Conservation (phyloP, 2,797 vertebrate genomes). For the Tenualosa thibaudeaui region DNA sequence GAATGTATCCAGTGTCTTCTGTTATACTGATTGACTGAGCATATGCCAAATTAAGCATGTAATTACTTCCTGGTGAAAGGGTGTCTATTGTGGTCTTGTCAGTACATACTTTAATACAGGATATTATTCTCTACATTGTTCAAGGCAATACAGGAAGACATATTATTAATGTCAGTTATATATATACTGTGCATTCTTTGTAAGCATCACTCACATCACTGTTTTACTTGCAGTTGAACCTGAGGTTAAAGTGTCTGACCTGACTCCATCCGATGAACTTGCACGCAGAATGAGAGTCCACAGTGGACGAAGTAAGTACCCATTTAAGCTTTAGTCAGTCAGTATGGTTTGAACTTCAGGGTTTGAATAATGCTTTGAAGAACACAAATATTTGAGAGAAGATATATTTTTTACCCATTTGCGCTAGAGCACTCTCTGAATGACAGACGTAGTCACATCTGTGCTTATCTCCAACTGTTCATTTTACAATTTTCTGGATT, state of each 20-base stretch:
- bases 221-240: constrained; percentile 69
- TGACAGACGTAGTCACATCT: not conserved
- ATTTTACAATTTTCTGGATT: not conserved
- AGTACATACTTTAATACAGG: not conserved
- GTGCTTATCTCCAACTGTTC: not conserved
- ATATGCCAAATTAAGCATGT: not conserved
- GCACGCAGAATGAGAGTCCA: constrained; percentile 86
- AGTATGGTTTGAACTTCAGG: not conserved
- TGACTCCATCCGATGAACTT: constrained; percentile 86
- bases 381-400: not conserved
- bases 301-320: constrained; percentile 8
- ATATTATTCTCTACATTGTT: not conserved
- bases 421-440: not conserved
- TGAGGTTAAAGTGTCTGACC: constrained; percentile 91
- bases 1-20: not conserved
- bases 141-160: not conserved
- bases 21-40: not conserved
- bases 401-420: not conserved
- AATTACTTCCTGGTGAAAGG: not conserved
- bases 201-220: constrained; percentile 10
- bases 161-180: constrained; percentile 22
- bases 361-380: not conserved
- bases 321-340: not conserved
- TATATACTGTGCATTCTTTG: constrained; percentile 44
- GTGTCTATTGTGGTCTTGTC: not conserved